Evolutionary conservation across 2,797 vertebrate species (phyloP).

Genomic region (Melanotaenia maccullochi): DNA sequence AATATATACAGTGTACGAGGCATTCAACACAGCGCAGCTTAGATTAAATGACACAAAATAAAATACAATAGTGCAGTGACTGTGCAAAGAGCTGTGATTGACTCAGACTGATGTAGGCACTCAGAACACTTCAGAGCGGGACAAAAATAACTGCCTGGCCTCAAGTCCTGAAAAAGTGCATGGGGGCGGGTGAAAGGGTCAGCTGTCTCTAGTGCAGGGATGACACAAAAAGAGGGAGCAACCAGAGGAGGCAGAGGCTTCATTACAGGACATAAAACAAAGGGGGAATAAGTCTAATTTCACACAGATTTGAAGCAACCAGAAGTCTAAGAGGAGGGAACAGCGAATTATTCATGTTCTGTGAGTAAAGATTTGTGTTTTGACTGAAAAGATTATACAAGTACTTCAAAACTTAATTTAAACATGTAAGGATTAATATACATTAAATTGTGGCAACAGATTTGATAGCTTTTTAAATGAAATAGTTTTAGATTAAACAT

Average conservation of each 20-base stretch:
- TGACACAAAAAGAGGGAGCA: slow-evolving; percentile 51
- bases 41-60: neutral
- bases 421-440: neutral
- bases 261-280: slow-evolving; percentile 16
- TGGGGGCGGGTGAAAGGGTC: slow-evolving; percentile 81
- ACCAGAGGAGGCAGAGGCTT: slow-evolving; percentile 26
- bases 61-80: slow-evolving; percentile 36
- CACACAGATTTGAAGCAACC: slow-evolving; percentile 10
- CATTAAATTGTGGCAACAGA: neutral
- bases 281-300: slow-evolving; percentile 11
- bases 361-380: slow-evolving; percentile 69
- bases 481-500: no score
- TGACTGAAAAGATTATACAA: neutral
- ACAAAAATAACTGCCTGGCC: slow-evolving; percentile 82
- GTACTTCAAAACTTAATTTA: slow-evolving; percentile 1
- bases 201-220: slow-evolving; percentile 81
- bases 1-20: neutral
- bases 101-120: slow-evolving; percentile 78
- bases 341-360: slow-evolving; percentile 28
- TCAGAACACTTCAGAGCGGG: slow-evolving; percentile 57
- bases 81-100: slow-evolving; percentile 76
- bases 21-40: neutral
- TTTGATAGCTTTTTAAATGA: neutral
- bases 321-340: slow-evolving; percentile 20
- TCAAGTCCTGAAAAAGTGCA: slow-evolving; percentile 77